These are phyloP conservation scores for Talpa occidentalis DNA, from an alignment of 2,113 vertebrate species.

Conservation along the genomic window DNA sequence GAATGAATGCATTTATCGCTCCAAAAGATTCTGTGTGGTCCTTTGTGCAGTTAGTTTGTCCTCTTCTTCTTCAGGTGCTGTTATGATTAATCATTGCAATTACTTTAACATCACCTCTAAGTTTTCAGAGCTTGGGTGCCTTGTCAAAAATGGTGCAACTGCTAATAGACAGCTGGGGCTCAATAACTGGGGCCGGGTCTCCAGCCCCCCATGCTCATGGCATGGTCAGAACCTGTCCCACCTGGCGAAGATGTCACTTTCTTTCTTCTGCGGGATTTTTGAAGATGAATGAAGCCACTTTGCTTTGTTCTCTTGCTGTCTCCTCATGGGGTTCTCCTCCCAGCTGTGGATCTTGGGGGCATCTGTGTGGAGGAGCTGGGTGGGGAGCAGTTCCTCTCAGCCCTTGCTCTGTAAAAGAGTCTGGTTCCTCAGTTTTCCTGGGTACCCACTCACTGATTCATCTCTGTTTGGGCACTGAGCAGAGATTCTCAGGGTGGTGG, in stretches of 20 bases:
- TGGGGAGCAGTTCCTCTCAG: background rate
- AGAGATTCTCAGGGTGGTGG: background rate
- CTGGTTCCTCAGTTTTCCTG: background rate
- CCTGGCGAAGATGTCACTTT: background rate
- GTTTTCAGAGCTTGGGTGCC: slow-evolving; percentile 4
- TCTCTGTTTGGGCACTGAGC: background rate
- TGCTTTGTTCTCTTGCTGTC: background rate
- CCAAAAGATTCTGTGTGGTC: background rate
- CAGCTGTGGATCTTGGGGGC: background rate
- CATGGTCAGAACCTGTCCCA: background rate
- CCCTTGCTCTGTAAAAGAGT: background rate
- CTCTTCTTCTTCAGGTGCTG: background rate
- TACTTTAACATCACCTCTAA: background rate
- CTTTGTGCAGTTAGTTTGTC: background rate
- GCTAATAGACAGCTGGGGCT: background rate
- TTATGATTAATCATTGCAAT: background rate
- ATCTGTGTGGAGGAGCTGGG: background rate
- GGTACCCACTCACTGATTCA: background rate
- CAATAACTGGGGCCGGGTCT: background rate
- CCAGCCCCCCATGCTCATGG: background rate
- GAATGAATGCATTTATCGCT: background rate
- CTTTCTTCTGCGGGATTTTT: background rate
- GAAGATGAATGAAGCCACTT: background rate
- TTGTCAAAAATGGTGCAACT: background rate
- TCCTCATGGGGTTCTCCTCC: background rate